These are phyloP conservation scores for Ptilonorhynchus violaceus DNA, from an alignment of 2,113 vertebrate genomes.

Conservation along the genomic window DNA sequence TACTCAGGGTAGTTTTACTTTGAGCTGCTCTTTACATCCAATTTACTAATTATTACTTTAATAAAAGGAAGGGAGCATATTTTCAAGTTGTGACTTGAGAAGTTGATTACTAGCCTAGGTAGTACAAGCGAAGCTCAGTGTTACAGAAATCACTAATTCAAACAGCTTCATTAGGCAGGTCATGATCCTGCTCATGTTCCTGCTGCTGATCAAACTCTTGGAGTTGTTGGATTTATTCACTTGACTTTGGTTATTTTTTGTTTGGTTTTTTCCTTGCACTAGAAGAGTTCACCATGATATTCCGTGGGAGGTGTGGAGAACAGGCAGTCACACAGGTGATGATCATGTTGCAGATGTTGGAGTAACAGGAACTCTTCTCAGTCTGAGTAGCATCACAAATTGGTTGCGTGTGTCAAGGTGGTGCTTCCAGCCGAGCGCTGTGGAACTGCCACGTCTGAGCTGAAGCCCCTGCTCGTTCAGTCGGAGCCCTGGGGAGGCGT, in stretches of 20 bases:
- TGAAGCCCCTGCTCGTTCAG: background rate
- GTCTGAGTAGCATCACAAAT: background rate
- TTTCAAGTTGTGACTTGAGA: background rate
- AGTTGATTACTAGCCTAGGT: background rate
- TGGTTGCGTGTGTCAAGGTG: background rate
- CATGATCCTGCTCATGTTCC: background rate
- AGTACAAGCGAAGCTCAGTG: background rate
- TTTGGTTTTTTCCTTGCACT: background rate
- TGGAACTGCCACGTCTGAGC: background rate
- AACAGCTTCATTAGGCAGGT: background rate
- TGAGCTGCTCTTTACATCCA: background rate
- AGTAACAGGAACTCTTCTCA: background rate
- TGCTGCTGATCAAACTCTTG: background rate
- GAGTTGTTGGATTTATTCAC: background rate
- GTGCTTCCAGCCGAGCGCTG: background rate
- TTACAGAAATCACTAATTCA: background rate
- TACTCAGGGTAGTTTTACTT: background rate
- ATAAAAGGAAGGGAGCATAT: background rate
- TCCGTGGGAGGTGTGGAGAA: background rate
- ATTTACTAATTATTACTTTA: background rate
- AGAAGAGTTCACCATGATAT: background rate
- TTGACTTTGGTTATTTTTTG: background rate
- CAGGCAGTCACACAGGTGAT: background rate
- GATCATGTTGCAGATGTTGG: background rate
- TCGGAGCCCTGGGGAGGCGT: background rate